Base-by-base conservation (phyloP, 2,888 invertebrate genomes). In the Augiades crinisus region DNA sequence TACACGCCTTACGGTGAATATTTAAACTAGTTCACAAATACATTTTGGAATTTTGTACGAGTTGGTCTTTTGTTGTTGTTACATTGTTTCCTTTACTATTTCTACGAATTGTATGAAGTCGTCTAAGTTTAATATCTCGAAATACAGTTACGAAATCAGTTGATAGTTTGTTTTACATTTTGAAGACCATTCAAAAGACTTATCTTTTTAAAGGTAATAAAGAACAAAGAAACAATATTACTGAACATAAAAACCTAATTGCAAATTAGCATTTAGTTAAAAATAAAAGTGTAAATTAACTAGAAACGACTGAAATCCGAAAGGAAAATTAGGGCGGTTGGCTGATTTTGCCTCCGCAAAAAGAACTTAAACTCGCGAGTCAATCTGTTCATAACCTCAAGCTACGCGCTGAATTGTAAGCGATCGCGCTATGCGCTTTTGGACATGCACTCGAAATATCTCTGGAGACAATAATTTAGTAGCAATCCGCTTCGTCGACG, bases 361-460 rank as follows among this genome's bases (percentile, higher is more conserved):
- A 51, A 56, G 54, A 37, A 53, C 46, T 64, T 2, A 5, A 19
- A 30, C 10, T 27, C n/a, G 5, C 30, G 30, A 30, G 66, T 63
- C 64, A 64, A 66, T 62, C 65, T 58, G 55, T 60, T 63, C 62
- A 59, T 63, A 65, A 63, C 53, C 19, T 55, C 55, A 45, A 44
- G 55, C 50, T 55, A 53, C 57, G 59, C 60, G 64, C 60, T 58
- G 62, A 59, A 63, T 59, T 57, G 61, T 63, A 59, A 65, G 64
- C 63, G 62, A 64, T 62, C 61, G 53, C 43, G 53, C 59, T 55
- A 59, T 63, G 64, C 61, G 64, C 61, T 62, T 62, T 59, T 62
- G 47, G 59, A 55, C 58, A 47, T 61, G 56, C 34, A 43, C 53
- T 54, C 46, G 56, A 58, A 63, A 61, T 59, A 62, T 61, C 61